Base-by-base conservation (phyloP, 1,140 invertebrate genomes). In the Phocides pigmalion region DNA sequence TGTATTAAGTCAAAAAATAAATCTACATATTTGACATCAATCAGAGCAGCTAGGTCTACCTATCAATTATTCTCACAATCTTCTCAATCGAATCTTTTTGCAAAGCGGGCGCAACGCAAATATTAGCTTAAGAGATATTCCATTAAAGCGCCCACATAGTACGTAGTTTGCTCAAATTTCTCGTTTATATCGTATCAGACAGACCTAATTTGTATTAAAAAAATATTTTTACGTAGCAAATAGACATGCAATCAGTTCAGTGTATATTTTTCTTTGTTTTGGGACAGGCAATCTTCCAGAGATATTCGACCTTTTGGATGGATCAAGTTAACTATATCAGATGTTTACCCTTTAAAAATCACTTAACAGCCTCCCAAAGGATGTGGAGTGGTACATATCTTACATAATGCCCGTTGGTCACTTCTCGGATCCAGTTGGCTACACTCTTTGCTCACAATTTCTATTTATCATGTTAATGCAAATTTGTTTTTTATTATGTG, bases 121-220 rank as follows among this genome's bases (percentile, higher is more conserved):
- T 41, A 41, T 41, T 41, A 12, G 15, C 37, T n/a, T 41, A 41
- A 41, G 15, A 41, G 37, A 41, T 41, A 41, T 41, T 41, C 37
- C 37, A 41, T 41, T 41, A 41, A 41, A 41, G 15, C 37, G 12
- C 3, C 37, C 12, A 4, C 12, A 15, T 41, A 16, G 37, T 41
- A 16, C 12, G 12, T 41, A 41, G 12, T 15, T 41, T 41, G 37
- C 14, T 41, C 9, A n/a, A 32, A 32, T 11, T 11, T 32, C 28
- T 32, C 28, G 28, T 32, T 32, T 32, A 32, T 11, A 32, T 32
- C n/a, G 28, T 32, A 11, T 11, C 28, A 32, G 28, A 32, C 28
- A 32, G 28, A 32, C 3, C 28, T 11, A 11, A 32, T 32, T 32
- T 32, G 28, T 32, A 32, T 32, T 32, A 32, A 1, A 0, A 32